Conservation (phyloP, 2,113 vertebrate genomes). For the Marmota flaviventris region DNA sequence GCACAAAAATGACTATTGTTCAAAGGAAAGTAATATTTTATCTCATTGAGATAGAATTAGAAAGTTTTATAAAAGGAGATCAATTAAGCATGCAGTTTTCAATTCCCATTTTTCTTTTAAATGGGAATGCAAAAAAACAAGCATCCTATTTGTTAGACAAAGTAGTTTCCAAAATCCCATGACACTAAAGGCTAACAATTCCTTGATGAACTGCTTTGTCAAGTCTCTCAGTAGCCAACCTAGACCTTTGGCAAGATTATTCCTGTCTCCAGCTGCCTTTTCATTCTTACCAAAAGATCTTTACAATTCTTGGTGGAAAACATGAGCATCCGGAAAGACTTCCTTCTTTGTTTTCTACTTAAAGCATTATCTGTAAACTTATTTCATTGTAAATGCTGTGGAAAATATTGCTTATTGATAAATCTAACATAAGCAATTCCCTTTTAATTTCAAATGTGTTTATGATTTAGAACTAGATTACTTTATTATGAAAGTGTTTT, state of each 20-base stretch:
- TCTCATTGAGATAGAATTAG: not conserved
- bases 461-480: not conserved
- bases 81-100: not conserved
- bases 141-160: not conserved
- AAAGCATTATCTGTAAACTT: not conserved
- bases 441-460: not conserved
- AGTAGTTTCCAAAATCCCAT: not conserved
- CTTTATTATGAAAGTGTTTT: not conserved
- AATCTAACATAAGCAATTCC: too few relatives aligned
- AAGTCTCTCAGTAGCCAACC: not conserved
- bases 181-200: not conserved
- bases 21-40: not conserved
- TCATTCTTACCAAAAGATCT: not conserved
- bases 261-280: not conserved
- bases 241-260: not conserved
- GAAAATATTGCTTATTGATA: not conserved
- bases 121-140: not conserved
- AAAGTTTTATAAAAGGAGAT: not conserved
- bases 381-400: not conserved
- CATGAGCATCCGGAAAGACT: not conserved
- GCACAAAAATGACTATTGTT: not conserved
- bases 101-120: too few relatives aligned
- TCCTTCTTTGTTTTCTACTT: not conserved
- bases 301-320: not conserved
- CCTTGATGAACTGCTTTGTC: not conserved